Base-by-base conservation (phyloP, 1,140 invertebrate species). In the Anastrepha ludens region DNA sequence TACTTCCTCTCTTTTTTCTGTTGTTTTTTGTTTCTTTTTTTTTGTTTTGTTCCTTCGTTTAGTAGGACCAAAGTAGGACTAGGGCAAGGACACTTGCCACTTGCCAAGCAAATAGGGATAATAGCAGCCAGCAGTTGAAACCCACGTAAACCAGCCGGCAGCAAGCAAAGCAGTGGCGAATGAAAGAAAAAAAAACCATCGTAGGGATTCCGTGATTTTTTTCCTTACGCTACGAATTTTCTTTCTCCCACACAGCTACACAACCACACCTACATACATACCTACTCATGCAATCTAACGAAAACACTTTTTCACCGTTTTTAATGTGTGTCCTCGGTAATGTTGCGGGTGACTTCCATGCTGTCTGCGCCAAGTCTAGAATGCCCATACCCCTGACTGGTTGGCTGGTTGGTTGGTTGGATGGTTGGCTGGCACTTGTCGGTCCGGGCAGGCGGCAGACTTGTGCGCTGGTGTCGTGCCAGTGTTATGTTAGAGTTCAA, bases 81-180 rank as follows among this genome's bases (percentile, higher is more conserved):
- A 86, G 85, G 85, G 85, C 85, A 86, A 86, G 85, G 85, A 86
- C 85, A 86, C 62, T 86, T 86, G 62, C 62, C 29, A 60, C 59
- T 60, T 60, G 62, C 85, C 58, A 60, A 88, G 87, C 87, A 78
- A 67, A 87, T 70, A 88, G 87, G 85, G 87, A 88, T 85, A 88
- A 85, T 86, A 65, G 74, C 47, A 20, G 50, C 47, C 47, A 44
- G 58, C 58, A 86, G 58, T 29, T 29, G 29, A 29, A 29, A 29
- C 29, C 29, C 29, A 29, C 29, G 29, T 29, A 81, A 81, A 20
- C 74, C n/a, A 81, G 70, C 44, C 13, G 41, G 74, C 47, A 3
- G 70, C 44, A 15, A 39, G 65, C 70, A 44, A 47, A 55, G n/a
- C 44, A 7, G 17, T 7, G 55, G 47, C 15, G 20, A 58, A 50